Base-by-base conservation (phyloP, 2,888 invertebrate species). In the Euplexia lucipara region DNA sequence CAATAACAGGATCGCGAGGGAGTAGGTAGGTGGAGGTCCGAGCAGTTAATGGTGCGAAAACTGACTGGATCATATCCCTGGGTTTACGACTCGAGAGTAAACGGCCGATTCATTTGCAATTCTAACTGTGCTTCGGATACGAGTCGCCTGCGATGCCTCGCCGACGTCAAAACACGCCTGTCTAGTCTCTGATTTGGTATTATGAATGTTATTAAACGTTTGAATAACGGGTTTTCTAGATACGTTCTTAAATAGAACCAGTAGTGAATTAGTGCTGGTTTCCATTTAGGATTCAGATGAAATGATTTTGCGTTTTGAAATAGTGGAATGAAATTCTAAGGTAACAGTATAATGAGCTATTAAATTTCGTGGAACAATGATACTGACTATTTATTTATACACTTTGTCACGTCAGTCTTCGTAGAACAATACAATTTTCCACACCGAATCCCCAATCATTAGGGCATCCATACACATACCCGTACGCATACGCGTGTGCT, bases 21-120 rank as follows among this genome's bases (percentile, higher is more conserved):
- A 86, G 88, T 85, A 86, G 88, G 87, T 87, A 86, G 88, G 86
- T 87, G 89, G 87, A 85, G 86, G 93, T 92, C 94, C 93, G 84
- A 92, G 88, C 85, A 88, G 91, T 95, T 95, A 95, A 95, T 95
- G 95, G 94, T 83, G 95, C 92, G 95, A 95, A 92, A 94, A 95
- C 92, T 94, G 93, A 94, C 95, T 92, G 94, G 93, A 94, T 94
- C 95, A 94, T 95, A 95, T 95, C 92, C 93, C 92, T 83, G 88
- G 83, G 86, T 95, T 95, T 95, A 95, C 94, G 95, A 94, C 91
- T 86, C 90, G 90, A 85, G 88, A 92, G 93, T 91, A 93, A 95
- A 94, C 90, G 92, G 92, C 91, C 93, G 94, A 94, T 95, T 95
- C 95, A 95, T 95, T 95, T 95, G 95, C 95, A 95, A 95, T 95